Conservation (phyloP, 2,797 vertebrate genomes). For the Tadarida brasiliensis region DNA sequence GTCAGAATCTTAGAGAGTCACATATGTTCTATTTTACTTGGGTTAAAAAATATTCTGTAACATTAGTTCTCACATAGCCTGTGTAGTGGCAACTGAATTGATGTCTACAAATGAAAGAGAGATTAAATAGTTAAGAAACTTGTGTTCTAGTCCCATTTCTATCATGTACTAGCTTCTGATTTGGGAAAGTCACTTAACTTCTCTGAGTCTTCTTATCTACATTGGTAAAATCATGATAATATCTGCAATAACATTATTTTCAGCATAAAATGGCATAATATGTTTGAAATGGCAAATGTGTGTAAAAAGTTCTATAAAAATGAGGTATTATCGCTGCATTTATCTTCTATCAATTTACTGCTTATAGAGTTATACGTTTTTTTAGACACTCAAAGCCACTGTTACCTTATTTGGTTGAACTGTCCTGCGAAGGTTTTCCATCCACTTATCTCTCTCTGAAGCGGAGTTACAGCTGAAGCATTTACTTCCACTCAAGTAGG, state of each 20-base stretch:
- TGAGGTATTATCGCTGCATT: background rate
- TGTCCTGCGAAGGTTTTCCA: slow-evolving; percentile 97
- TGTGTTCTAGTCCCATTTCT: background rate
- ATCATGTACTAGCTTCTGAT: background rate
- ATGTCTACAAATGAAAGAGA: slow-evolving; percentile 11
- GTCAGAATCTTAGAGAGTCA: slow-evolving; percentile 51
- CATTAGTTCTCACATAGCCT: background rate
- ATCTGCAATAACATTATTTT: slow-evolving; percentile 25
- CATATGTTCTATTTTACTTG: slow-evolving; percentile 23
- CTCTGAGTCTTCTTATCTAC: slow-evolving; percentile 35
- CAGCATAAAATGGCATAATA: background rate
- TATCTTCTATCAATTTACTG: slow-evolving; percentile 35
- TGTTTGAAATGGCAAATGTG: background rate
- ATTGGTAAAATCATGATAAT: slow-evolving; percentile 34
- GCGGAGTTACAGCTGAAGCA: slow-evolving; percentile 97
- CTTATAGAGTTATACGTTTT: background rate
- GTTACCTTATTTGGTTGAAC: slow-evolving; percentile 97
- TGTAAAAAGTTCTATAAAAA: slow-evolving; percentile 62
- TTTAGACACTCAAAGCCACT: background rate
- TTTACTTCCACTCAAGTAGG: slow-evolving; percentile 95
- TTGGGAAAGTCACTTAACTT: background rate
- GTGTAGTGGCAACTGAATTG: background rate
- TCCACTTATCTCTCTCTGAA: slow-evolving; percentile 98
- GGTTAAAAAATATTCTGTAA: slow-evolving; percentile 39
- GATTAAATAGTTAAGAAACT: background rate